These are phyloP conservation scores for Paraescarpia echinospica DNA, from an alignment of 1,140 invertebrate genomes.

Conservation along the genomic window DNA sequence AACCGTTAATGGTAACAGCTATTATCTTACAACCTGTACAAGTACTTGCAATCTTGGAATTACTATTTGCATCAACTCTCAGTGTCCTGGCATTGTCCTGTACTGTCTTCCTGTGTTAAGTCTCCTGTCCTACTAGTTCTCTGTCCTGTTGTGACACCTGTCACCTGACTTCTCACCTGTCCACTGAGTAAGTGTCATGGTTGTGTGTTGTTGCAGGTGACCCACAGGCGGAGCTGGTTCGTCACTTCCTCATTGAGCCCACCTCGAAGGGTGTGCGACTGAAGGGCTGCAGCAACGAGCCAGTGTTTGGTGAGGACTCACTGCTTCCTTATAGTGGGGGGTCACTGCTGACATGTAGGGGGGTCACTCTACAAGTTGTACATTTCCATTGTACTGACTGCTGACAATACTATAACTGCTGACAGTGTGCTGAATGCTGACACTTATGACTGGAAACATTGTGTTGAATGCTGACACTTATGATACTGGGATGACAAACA, in stretches of 20 bases:
- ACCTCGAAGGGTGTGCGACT: constrained; percentile 90
- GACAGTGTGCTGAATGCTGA: background rate
- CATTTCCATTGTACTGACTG: background rate
- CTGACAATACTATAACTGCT: background rate
- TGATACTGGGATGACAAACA: background rate
- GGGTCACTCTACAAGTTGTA: background rate
- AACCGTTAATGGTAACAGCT: too few relatives aligned
- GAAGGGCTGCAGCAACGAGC: constrained; percentile 95
- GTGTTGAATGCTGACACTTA: background rate
- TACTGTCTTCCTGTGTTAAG: background rate
- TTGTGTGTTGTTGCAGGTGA: constrained; percentile 57
- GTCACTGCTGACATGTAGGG: background rate
- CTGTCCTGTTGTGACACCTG: background rate
- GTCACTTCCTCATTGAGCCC: constrained; percentile 97
- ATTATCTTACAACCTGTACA: too few relatives aligned
- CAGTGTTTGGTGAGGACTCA: constrained; percentile 79
- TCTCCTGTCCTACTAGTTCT: background rate
- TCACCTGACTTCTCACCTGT: background rate
- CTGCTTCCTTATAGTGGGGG: too few relatives aligned
- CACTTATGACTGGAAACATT: background rate
- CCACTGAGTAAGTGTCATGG: background rate
- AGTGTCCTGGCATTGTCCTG: too few relatives aligned
- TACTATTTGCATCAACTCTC: too few relatives aligned
- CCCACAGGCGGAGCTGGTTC: constrained; percentile 79
- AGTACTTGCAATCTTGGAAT: too few relatives aligned